A percentile compares a stretch with the other conserved stretches of the same genome.
Conservation (phyloP, 2,113 vertebrate species). For the Menidia beryllina region DNA sequence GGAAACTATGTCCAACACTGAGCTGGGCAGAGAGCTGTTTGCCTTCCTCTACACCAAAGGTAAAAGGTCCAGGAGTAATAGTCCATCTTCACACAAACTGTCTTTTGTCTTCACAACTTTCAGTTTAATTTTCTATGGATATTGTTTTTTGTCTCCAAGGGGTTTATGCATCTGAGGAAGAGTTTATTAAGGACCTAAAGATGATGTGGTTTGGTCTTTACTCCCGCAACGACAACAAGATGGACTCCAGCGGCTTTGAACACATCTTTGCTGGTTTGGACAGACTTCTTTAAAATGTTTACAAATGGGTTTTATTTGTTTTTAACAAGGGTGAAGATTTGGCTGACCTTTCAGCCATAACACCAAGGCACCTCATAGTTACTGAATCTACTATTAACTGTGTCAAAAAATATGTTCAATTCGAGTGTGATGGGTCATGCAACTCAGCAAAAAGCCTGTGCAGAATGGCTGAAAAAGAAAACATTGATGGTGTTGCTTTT, state of each 20-base stretch:
- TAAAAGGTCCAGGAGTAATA: conserved; percentile 53
- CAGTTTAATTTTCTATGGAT: neutral
- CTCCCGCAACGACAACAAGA: conserved; percentile 78
- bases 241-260: conserved; percentile 95
- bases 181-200: conserved; percentile 86
- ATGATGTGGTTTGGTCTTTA: conserved; percentile 98
- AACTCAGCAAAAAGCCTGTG: neutral
- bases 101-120: neutral
- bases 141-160: conserved; percentile 44
- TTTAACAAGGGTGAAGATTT: too few relatives aligned
- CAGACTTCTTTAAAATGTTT: neutral
- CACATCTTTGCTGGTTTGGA: conserved; percentile 91
- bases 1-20: conserved; percentile 86
- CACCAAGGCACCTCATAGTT: too few relatives aligned
- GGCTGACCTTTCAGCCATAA: too few relatives aligned
- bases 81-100: neutral
- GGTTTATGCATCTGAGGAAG: conserved; percentile 83
- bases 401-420: neutral
- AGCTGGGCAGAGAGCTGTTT: conserved; percentile 87
- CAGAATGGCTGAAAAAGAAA: neutral
- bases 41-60: conserved; percentile 86
- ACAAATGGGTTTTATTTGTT: neutral
- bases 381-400: neutral
- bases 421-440: neutral
- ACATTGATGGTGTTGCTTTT: neutral